Evolutionary conservation across 1,140 invertebrate species (phyloP).

Genomic region (Campoletis sonorensis): DNA sequence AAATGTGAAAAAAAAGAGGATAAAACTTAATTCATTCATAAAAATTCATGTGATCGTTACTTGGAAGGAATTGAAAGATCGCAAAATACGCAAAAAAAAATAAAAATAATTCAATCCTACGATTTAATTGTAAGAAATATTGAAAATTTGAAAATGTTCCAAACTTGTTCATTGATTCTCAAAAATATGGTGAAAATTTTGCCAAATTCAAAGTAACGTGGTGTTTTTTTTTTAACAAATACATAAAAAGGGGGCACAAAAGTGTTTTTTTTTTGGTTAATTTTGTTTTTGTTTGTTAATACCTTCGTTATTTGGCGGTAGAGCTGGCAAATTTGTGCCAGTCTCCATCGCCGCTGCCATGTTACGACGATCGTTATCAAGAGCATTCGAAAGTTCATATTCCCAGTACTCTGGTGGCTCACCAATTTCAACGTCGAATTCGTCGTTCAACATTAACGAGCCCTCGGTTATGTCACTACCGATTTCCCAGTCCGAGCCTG

Average conservation of each 20-base stretch:
- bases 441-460: conserved; percentile 70
- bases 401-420: conserved; percentile 51
- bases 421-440: conserved; percentile 56
- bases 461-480: conserved; percentile 69
- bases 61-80: too few relatives aligned
- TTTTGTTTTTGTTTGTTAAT: conserved; percentile 11
- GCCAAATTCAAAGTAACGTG: too few relatives aligned
- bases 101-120: too few relatives aligned
- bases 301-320: conserved; percentile 48
- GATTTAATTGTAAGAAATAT: too few relatives aligned
- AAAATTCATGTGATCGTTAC: too few relatives aligned
- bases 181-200: too few relatives aligned
- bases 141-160: too few relatives aligned
- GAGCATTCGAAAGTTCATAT: conserved; percentile 42
- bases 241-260: neutral
- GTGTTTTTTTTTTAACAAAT: neutral
- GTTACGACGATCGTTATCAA: conserved; percentile 48
- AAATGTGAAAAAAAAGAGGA: too few relatives aligned
- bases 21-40: too few relatives aligned
- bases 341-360: conserved; percentile 48
- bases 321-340: conserved; percentile 44
- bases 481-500: conserved; percentile 73
- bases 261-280: neutral
- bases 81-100: too few relatives aligned
- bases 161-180: too few relatives aligned